Base-by-base conservation (phyloP, 2,888 invertebrate genomes). In the Malthinus flaveolus region DNA sequence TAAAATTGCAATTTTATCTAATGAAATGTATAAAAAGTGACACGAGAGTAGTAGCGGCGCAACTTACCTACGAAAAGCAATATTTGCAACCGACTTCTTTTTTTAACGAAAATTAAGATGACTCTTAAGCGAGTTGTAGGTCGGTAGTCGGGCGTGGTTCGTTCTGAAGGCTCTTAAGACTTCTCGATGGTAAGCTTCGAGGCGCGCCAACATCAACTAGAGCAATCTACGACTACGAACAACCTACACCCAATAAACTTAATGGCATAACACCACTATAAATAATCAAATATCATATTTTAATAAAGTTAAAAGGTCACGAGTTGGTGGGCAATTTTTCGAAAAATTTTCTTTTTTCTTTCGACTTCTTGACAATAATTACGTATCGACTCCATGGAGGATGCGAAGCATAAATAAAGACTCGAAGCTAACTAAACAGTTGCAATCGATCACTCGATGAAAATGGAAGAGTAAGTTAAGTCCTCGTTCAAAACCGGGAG, bases 111-210 rank as follows among this genome's bases (percentile, higher is more conserved):
- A 61, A 61, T 61, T 57, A 66, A 70, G 68, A 65, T 66, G 66
- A 69, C 70, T 74, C 73, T 68, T 67, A 23, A 67, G 68, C 67
- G 68, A 72, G 74, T 73, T 69, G 74, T 73, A 10, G 39, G 39
- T 42, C 39, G 39, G 75, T 69, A 69, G 69, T 69, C 70, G 74
- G 75, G 75, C 71, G 75, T 74, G 75, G 74, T 68, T 66, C 61
- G 53, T 47, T 47, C 47, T 59, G 61, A 59, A 61, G 57, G 56
- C 59, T 53, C 53, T 49, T 59, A 49, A 54, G 54, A 55, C 60
- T 56, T 23, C 23, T 23, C 54, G 33, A 44, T 44, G 55, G 49
- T 50, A 49, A 44, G 51, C 53, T 53, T 23, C 12, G 47, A 35
- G 61, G 57, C 45, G 61, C 61, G 61, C 57, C 63, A 36, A 56